Conservation (phyloP, 2,888 invertebrate species). For the Dendrolimus houi region DNA sequence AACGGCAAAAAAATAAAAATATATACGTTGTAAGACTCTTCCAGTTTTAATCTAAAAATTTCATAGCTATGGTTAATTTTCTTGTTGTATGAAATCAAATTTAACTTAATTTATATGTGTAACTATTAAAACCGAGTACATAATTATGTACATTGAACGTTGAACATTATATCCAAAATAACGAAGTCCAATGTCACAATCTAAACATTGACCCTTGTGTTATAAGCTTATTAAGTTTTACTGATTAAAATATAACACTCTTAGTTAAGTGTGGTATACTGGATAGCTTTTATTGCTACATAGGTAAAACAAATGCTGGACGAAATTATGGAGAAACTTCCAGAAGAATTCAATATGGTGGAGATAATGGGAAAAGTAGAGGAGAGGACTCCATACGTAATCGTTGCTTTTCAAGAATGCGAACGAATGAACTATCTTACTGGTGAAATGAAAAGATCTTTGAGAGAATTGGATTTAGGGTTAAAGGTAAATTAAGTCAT, state of each 20-base stretch:
- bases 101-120: no score
- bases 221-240: no score
- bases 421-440: constrained; percentile 97
- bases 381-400: constrained; percentile 96
- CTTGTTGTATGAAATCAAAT: no score
- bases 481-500: constrained; percentile 79
- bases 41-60: no score
- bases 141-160: no score
- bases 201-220: no score
- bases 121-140: no score
- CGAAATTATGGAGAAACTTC: constrained; percentile 95
- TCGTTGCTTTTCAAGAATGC: constrained; percentile 96
- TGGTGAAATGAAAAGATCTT: constrained; percentile 91
- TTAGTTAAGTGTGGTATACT: neutral
- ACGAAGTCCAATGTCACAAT: no score
- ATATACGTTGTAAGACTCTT: no score
- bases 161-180: no score
- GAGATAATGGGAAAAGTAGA: constrained; percentile 97
- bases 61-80: no score
- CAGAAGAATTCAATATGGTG: constrained; percentile 96
- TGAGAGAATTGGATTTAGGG: constrained; percentile 94
- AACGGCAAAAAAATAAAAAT: no score
- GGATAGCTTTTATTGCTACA: neutral
- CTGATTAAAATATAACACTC: neutral
- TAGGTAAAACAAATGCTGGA: constrained; percentile 95